A percentile compares a stretch with the other conserved stretches of the same genome.
These are phyloP conservation scores for Alsophila aescularia DNA, from an alignment of 2,888 invertebrate genomes.

Conservation along the genomic window DNA sequence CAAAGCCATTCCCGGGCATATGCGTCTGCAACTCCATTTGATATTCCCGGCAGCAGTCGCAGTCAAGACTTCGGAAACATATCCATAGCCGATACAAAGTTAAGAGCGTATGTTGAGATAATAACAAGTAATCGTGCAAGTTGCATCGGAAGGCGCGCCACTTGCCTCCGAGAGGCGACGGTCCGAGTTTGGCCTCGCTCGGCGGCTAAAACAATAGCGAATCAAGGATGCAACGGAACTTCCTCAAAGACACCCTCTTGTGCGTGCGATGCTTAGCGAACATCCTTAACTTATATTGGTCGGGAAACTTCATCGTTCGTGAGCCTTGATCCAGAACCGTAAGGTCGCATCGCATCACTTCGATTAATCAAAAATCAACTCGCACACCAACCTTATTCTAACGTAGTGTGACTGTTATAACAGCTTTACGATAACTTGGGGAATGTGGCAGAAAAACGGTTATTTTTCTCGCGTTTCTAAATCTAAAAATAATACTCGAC, in stretches of 20 bases:
- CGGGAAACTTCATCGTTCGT: constrained; percentile 70
- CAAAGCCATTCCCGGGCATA: constrained; percentile 46
- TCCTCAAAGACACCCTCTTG: constrained; percentile 77
- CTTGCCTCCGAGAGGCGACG: constrained; percentile 61
- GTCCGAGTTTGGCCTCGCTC: constrained; percentile 73
- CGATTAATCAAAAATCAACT: constrained; percentile 31
- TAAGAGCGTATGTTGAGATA: constrained; percentile 70
- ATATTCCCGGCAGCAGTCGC: constrained; percentile 51
- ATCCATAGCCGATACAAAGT: constrained; percentile 67
- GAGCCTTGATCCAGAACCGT: constrained; percentile 53
- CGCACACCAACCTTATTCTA: constrained; percentile 11
- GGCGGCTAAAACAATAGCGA: constrained; percentile 78
- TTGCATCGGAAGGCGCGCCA: constrained; percentile 64
- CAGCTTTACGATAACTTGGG: constrained; percentile 38
- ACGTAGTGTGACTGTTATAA: constrained; percentile 30
- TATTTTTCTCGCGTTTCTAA: constrained; percentile 53
- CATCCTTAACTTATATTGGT: constrained; percentile 80
- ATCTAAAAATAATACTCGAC: constrained; percentile 60
- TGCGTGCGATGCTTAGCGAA: constrained; percentile 78
- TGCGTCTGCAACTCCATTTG: constrained; percentile 50
- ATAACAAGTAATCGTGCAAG: constrained; percentile 73
- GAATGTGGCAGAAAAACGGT: constrained; percentile 41
- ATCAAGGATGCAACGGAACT: constrained; percentile 82
- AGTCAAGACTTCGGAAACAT: constrained; percentile 56
- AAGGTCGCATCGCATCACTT: constrained; percentile 17